phyloP scores from a whole-genome alignment of 1,140 invertebrate species.

The Galendromus occidentalis region DNA sequence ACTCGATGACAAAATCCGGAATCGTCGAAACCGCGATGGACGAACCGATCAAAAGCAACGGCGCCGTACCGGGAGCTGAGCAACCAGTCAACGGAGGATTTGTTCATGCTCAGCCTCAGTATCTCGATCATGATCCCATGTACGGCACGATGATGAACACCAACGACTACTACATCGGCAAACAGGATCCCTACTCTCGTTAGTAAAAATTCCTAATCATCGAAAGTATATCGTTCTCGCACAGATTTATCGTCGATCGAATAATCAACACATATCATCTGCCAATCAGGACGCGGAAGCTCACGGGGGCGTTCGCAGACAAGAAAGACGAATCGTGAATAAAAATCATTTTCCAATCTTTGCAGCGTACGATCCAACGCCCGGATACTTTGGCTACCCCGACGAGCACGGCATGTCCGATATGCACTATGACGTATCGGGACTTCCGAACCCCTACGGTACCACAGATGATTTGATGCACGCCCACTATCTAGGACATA shows the following conservation, averaged over 20 bases:
- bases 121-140: constrained; percentile 6
- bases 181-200: constrained; percentile 2
- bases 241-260: background rate
- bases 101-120: background rate
- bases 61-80: background rate
- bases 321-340: background rate
- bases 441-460: constrained; percentile 56
- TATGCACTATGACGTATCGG: constrained; percentile 54
- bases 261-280: background rate
- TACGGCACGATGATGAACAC: constrained; percentile 13
- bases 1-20: background rate
- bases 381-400: constrained; percentile 38
- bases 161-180: constrained; percentile 11
- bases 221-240: no score
- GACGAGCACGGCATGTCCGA: background rate
- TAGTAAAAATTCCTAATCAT: no score
- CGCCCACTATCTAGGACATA: constrained; percentile 35
- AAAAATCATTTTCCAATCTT: constrained; percentile 10
- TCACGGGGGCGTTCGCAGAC: constrained; percentile 2
- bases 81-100: constrained; percentile 4
- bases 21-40: constrained; percentile 11
- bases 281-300: background rate
- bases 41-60: constrained; percentile 3
- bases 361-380: constrained; percentile 39
- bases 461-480: constrained; percentile 38